Base-by-base conservation (phyloP, 1,140 invertebrate genomes). In the Hyles vespertilio region DNA sequence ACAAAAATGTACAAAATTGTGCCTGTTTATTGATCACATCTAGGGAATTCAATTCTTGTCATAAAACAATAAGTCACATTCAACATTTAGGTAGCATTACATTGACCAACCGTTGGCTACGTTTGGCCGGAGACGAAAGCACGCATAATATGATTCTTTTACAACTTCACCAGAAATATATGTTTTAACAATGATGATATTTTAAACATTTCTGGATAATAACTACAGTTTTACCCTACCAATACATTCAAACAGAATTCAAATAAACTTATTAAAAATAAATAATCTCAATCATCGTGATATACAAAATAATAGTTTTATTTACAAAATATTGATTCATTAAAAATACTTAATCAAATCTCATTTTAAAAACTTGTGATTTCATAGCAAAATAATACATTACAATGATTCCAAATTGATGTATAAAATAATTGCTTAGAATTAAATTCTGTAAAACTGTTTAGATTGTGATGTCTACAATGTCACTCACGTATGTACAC, bases 1-100 rank as follows among this genome's bases (percentile, higher is more conserved):
- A 84, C 73, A 85, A 83, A 53, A 85, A 85, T 82, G 82, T 87
- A 87, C 80, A 87, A 87, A 85, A 85, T 84, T 87, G 81, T 87
- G 81, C 81, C 75, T 74, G 46, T 47, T 47, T 11, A 11, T 12
- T 47, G 46, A 51, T 51, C 50, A 51, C 50, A 51, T 51, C 50
- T 51, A 51, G 34, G 32, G 32, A 51, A 51, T 51, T 51, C 5
- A 51, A 51, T 51, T 34, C 50, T 32, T 12, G n/a, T 51, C 32
- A 9, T 34, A 33, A 51, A 32, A 51, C 32, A 34, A 34, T 50
- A 12, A 40, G 36, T 40, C 36, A 40, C 36, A 40, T 40, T 40
- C 36, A 40, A 40, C 36, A 40, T 40, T 40, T 8, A 40, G 22
- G 22, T 40, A 40, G 36, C 1, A 40, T 40, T 40, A 8, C 8